Evolutionary conservation across 2,888 invertebrate genomes (phyloP).

Genomic region (Lingula anatina): DNA sequence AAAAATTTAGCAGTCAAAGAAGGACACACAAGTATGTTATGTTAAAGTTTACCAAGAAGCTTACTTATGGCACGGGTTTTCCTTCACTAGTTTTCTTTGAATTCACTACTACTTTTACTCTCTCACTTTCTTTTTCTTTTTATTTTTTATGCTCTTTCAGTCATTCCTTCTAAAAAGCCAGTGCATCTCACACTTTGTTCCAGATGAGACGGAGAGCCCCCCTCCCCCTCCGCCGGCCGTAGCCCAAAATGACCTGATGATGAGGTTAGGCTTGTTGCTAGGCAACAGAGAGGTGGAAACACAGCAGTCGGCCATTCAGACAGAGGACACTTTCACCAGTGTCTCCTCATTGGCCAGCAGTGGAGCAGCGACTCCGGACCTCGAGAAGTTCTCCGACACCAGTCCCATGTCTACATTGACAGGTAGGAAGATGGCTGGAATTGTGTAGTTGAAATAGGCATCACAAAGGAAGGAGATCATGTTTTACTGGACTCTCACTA

Average conservation of each 20-base stretch:
- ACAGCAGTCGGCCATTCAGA: conserved; percentile 5
- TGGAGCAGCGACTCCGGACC: conserved; percentile 60
- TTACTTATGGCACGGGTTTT: no score
- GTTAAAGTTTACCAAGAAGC: no score
- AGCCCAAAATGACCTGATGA: conserved; percentile 74
- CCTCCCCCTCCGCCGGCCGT: conserved; percentile 51
- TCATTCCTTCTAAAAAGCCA: not conserved
- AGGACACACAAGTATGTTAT: no score
- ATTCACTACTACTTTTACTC: no score
- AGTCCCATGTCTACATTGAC: conserved; percentile 87
- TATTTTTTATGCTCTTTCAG: not conserved
- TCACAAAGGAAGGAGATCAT: no score
- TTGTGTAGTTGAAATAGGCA: no score
- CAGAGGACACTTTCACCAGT: conserved; percentile 55
- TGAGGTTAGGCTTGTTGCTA: conserved; percentile 74
- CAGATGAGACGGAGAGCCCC: conserved; percentile 22
- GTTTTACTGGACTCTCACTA: no score
- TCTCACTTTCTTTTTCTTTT: not conserved
- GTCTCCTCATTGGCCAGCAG: conserved; percentile 59
- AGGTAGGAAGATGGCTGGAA: conserved; percentile 53
- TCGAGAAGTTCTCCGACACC: conserved; percentile 68
- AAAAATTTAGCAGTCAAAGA: no score
- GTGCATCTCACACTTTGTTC: no score
- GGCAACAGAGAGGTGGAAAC: conserved; percentile 60
- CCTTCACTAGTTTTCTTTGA: no score